Percentiles rank a stretch among this genome's conserved stretches.
These are phyloP conservation scores for Sphaeramia orbicularis DNA, from an alignment of 2,797 vertebrate genomes.

Conservation along the genomic window DNA sequence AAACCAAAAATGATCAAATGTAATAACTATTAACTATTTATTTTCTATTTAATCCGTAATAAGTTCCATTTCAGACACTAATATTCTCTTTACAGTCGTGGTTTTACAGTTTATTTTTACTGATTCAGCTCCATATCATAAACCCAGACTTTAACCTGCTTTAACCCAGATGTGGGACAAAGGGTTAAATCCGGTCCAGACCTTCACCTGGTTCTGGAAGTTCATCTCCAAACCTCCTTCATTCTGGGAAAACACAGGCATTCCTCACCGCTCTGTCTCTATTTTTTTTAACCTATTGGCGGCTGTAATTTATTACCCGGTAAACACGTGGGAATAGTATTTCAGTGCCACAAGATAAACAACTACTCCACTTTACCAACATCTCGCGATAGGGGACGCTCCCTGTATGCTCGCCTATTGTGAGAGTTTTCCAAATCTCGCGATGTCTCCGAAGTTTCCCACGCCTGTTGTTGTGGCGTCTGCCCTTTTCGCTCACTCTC, in stretches of 20 bases:
- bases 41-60: too few relatives aligned
- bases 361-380: conserved; percentile 57
- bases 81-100: too few relatives aligned
- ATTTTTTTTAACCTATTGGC: conserved; percentile 50
- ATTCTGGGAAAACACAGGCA: conserved; percentile 72
- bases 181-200: neutral
- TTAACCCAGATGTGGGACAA: neutral
- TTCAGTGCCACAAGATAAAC: conserved; percentile 81
- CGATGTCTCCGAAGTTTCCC: conserved; percentile 87
- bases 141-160: too few relatives aligned
- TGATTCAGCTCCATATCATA: too few relatives aligned
- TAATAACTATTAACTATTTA: too few relatives aligned
- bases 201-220: neutral
- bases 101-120: too few relatives aligned
- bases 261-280: conserved; percentile 43
- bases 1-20: too few relatives aligned
- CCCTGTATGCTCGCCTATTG: conserved; percentile 80
- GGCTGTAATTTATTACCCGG: conserved; percentile 79
- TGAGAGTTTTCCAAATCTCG: conserved; percentile 89
- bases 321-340: conserved; percentile 86
- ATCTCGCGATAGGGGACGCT: conserved; percentile 82
- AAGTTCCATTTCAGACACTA: too few relatives aligned
- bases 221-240: conserved; percentile 5
- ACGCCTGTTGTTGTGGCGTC: conserved; percentile 92
- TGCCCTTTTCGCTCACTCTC: conserved; percentile 80